Conservation (phyloP, 2,797 vertebrate genomes). For the Rhynchonycteris naso region DNA sequence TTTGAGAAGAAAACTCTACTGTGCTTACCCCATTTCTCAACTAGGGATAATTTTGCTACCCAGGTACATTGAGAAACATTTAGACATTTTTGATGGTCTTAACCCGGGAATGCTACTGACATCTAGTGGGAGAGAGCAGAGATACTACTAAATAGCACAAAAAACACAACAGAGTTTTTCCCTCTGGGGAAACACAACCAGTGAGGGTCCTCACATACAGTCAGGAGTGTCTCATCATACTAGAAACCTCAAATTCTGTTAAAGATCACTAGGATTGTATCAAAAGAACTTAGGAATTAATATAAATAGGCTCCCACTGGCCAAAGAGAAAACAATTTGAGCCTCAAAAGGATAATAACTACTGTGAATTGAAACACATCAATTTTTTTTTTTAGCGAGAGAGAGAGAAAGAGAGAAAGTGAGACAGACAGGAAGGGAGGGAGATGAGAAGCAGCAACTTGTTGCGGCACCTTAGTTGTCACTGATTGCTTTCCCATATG, state of each 20-base stretch:
- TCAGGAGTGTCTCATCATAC: not conserved
- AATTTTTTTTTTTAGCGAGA: not conserved
- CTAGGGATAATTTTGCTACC: not conserved
- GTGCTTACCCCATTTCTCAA: not conserved
- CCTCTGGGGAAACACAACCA: not conserved
- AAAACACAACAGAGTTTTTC: not conserved
- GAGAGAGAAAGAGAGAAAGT: no score
- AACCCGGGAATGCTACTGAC: not conserved
- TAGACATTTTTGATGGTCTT: not conserved
- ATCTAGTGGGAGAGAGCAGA: not conserved
- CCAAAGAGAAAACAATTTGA: constrained; percentile 4
- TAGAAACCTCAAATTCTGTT: not conserved
- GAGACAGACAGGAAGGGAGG: no score
- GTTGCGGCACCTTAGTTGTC: no score
- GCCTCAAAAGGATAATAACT: not conserved
- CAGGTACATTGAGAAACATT: not conserved
- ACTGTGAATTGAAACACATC: not conserved
- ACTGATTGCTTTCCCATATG: no score
- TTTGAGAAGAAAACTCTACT: not conserved
- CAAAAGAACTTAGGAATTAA: not conserved
- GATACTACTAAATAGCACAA: not conserved
- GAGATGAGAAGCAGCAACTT: no score
- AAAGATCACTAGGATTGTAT: not conserved
- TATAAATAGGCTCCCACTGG: not conserved
- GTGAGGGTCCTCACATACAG: not conserved